Evolutionary conservation across 2,113 vertebrate species (phyloP), one percentile per base, ranked within the genome.

Genomic region (Megaceryle maxima): DNA sequence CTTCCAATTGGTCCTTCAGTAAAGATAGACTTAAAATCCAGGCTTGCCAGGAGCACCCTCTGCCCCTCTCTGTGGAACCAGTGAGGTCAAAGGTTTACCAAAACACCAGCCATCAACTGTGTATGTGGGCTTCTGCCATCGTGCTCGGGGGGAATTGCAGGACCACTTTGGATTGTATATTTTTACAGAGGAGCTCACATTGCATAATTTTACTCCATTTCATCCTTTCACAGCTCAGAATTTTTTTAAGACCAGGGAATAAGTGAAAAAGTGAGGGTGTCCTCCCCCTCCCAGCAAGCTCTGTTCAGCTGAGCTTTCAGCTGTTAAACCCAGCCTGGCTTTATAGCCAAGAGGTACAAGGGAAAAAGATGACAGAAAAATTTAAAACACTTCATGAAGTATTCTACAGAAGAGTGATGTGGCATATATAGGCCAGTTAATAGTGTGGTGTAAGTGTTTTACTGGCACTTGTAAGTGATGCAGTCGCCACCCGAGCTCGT

Each of bases 401-500:
- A 43, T 75, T 96, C 92, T 78, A 55, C 29, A 56, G 51, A 39
- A 82, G 87, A 84, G 19, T 25, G 77, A 91, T 74, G 69, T 91
- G 73, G 81, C 87, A 41, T 29, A 56, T 60, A 9, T 0, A 22
- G 83, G 53, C 29, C 14, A 11, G 48, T 66, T 88, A 74, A 83
- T 16, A 59, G 62, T 28, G 60, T 33, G 81, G 33, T 25, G 0
- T 51, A 51, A 89, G 81, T 33, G 59, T 73, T 92, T 83, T 51
- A 64, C 69, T 79, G 81, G 89, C 57, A 15, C 69, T 53, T 41
- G 35, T 18, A 53, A 70, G 64, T 0, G 1, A 35, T n/a, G 69
- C 48, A 37, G 11, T 21, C 0, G 0, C 69, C 48, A 28, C 56
- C 18, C 1, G 15, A 44, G 57, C 35, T 28, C 1, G 1, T 9